A percentile compares a stretch with the other conserved stretches of the same genome.
Evolutionary conservation across 1,140 invertebrate species (phyloP).

Genomic region (Ceratosolen solmsi): DNA sequence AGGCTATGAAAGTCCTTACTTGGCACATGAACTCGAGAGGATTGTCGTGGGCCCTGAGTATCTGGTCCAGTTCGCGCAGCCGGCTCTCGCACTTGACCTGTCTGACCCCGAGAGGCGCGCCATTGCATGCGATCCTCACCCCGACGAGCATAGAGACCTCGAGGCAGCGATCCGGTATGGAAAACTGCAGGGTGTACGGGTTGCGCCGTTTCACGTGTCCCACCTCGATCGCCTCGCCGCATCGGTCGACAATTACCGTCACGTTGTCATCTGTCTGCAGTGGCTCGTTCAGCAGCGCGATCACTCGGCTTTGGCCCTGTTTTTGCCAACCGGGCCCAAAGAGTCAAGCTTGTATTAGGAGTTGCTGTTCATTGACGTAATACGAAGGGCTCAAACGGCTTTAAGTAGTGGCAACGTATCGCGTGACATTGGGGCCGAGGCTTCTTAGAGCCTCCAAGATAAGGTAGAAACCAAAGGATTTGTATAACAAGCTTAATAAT

Average conservation of each 20-base stretch:
- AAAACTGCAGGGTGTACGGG: slow-evolving; percentile 86
- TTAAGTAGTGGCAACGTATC: too few species aligned
- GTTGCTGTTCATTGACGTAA: too few species aligned
- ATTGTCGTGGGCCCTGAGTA: slow-evolving; percentile 83
- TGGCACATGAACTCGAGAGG: slow-evolving; percentile 91
- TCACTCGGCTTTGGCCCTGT: slow-evolving; percentile 87
- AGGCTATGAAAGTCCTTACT: slow-evolving; percentile 68
- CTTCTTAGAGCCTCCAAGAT: too few species aligned
- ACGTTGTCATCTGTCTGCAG: slow-evolving; percentile 82
- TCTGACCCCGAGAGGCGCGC: slow-evolving; percentile 81
- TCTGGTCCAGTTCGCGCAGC: slow-evolving; percentile 85
- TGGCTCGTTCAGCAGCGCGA: slow-evolving; percentile 84
- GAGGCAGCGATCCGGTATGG: slow-evolving; percentile 83
- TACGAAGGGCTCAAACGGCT: too few species aligned
- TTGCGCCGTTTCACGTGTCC: slow-evolving; percentile 83
- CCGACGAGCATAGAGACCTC: slow-evolving; percentile 88
- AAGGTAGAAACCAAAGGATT: too few species aligned
- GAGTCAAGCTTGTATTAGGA: too few species aligned
- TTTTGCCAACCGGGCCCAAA: neutral
- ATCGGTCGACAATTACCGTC: slow-evolving; percentile 84
- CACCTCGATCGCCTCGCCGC: slow-evolving; percentile 84
- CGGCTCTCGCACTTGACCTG: slow-evolving; percentile 90
- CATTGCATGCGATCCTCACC: slow-evolving; percentile 85
- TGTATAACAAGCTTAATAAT: too few species aligned
- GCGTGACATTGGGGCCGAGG: too few species aligned